Conservation (phyloP, 1,140 invertebrate species). For the Hestina assimilis region DNA sequence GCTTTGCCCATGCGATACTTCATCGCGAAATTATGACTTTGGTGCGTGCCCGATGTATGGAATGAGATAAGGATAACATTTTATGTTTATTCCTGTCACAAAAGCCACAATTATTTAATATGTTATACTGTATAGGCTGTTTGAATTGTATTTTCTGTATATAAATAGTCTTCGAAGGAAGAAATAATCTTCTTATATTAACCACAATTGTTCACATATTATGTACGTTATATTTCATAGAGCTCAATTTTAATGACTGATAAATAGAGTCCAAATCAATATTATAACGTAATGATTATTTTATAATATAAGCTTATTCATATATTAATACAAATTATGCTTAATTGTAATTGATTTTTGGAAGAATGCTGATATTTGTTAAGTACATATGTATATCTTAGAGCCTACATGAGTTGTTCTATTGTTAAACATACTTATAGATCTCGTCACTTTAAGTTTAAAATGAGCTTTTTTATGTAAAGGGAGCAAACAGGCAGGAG, state of each 20-base stretch:
- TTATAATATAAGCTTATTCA: no score
- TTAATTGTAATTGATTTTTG: no score
- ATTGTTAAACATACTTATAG: no score
- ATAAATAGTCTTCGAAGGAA: no score
- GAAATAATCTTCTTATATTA: background rate
- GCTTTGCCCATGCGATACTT: constrained; percentile 48
- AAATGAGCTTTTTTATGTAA: no score
- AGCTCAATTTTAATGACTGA: background rate
- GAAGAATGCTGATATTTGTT: no score
- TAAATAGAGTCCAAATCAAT: background rate
- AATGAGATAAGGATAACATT: constrained; percentile 55
- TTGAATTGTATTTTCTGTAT: background rate
- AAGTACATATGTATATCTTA: no score
- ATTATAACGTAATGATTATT: no score
- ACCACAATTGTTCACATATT: background rate
- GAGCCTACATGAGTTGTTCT: no score
- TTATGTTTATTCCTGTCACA: constrained; percentile 50
- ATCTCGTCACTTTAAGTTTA: no score
- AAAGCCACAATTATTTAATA: constrained; percentile 40
- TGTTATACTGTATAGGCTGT: constrained; percentile 18
- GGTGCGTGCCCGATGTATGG: constrained; percentile 54
- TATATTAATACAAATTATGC: no score
- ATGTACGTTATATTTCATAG: background rate
- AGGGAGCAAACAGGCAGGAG: no score
- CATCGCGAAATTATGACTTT: constrained; percentile 60